Evolutionary conservation across 2,113 vertebrate genomes (phyloP).

Genomic region (Grantiella picta): DNA sequence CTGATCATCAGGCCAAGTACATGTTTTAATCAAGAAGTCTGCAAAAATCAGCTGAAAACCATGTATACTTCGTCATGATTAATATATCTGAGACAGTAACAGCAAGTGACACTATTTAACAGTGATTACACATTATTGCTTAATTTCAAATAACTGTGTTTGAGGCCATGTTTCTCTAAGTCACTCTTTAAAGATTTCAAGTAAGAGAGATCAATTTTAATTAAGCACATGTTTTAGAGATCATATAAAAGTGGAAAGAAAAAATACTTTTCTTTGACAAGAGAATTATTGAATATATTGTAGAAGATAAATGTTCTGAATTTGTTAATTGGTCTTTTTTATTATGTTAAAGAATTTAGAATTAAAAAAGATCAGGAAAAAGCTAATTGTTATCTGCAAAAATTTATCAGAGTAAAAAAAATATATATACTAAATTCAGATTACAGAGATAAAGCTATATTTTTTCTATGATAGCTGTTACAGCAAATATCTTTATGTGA

Average conservation of each 20-base stretch:
- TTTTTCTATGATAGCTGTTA: background rate
- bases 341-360: conserved; percentile 54
- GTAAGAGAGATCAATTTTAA: conserved; percentile 69
- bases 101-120: background rate
- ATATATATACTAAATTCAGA: background rate
- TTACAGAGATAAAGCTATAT: background rate
- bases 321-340: conserved; percentile 59
- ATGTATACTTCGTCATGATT: background rate
- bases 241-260: conserved; percentile 51
- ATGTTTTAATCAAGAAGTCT: background rate
- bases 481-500: background rate
- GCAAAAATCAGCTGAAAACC: background rate
- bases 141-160: conserved; percentile 36
- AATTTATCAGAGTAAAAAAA: conserved; percentile 21
- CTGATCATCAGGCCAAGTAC: fast-evolving
- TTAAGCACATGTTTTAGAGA: conserved; percentile 64
- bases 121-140: conserved; percentile 18
- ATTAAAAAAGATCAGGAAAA: conserved; percentile 51
- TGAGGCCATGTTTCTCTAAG: conserved; percentile 45
- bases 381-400: conserved; percentile 47
- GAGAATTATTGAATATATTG: conserved; percentile 55
- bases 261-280: conserved; percentile 11
- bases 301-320: conserved; percentile 44
- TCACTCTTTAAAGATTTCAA: conserved; percentile 62
- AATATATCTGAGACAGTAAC: background rate